Base-by-base conservation (phyloP, 1,140 invertebrate genomes). In the Drosophila ambigua region DNA sequence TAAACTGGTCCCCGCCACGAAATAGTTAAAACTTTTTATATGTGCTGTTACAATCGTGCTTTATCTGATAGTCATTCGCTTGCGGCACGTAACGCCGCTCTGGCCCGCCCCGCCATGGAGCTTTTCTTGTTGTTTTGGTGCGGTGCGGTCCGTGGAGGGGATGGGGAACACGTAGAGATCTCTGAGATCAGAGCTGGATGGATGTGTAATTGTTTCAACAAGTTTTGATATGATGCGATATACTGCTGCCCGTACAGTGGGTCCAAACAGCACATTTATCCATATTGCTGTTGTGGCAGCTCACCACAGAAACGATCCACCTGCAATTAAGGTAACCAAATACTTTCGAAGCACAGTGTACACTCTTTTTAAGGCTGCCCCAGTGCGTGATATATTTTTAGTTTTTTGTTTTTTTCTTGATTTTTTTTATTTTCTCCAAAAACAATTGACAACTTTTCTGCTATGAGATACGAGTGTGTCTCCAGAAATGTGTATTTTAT, bases 21-120 rank as follows among this genome's bases (percentile, higher is more conserved):
- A 72, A 72, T 72, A 72, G 68, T 52, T 72, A 48, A 72, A 52
- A 46, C 11, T 39, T 61, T 72, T 61, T 72, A 72, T 72, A 72
- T 72, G 68, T 72, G 68, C 68, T 72, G 66, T 61, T 72, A 72
- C 60, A 67, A 72, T 72, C 67, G 60, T 72, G 68, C 72, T 72
- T 72, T 72, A 72, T 72, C 67, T 72, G 54, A 72, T 72, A 72
- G 68, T 61, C 60, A 35, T 46, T 72, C 55, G 68, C 68, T 72
- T 50, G 68, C 51, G 68, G 68, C 66, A 72, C 68, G 66, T 72
- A 72, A 72, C 55, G 39, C 46, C n/a, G 66, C 45, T 48, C 46
- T 23, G 31, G 8, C 8, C 31, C 31, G 31, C 26, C 26, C 26
- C 5, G 26, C 26, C 26, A 9, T 9, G 31, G 31, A 31, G 31